phyloP scores from a whole-genome alignment of 2,888 invertebrate genomes.

The Cyclophora punctaria region DNA sequence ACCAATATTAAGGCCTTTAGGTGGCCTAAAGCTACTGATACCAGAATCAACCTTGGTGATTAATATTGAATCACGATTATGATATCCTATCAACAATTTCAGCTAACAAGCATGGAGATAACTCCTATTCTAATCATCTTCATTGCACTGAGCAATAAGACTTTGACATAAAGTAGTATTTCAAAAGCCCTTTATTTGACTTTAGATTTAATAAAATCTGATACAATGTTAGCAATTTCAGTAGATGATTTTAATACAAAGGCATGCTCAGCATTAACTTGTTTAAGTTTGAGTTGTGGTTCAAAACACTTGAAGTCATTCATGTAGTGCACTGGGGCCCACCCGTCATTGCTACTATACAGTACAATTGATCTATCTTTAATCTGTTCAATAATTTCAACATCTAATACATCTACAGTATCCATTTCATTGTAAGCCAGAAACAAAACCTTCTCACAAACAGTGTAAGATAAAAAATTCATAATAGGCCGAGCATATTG shows the following conservation, averaged over 20 bases:
- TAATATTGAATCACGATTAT: no score
- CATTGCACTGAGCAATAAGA: no score
- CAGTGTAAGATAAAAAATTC: conserved; percentile 74
- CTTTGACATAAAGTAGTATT: no score
- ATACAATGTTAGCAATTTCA: conserved; percentile 68
- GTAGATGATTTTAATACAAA: conserved; percentile 83
- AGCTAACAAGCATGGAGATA: no score
- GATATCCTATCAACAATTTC: no score
- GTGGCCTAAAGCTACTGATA: no score
- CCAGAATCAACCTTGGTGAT: no score
- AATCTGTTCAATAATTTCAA: conserved; percentile 77
- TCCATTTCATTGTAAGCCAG: conserved; percentile 88
- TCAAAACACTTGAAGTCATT: conserved; percentile 70
- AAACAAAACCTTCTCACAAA: conserved; percentile 78
- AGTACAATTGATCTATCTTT: conserved; percentile 77
- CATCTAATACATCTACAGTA: conserved; percentile 80
- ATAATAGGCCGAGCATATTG: conserved; percentile 65
- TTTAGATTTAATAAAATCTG: conserved; percentile 38
- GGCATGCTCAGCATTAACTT: conserved; percentile 77
- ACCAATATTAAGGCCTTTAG: no score
- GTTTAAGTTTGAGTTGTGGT: conserved; percentile 41
- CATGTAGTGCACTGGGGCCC: conserved; percentile 86
- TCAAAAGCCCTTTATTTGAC: neutral
- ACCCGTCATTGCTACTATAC: conserved; percentile 86
- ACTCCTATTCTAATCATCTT: no score